Percentiles rank a stretch among this genome's conserved stretches.
Evolutionary conservation across 2,113 vertebrate species (phyloP).

Genomic region (Clupea harengus): DNA sequence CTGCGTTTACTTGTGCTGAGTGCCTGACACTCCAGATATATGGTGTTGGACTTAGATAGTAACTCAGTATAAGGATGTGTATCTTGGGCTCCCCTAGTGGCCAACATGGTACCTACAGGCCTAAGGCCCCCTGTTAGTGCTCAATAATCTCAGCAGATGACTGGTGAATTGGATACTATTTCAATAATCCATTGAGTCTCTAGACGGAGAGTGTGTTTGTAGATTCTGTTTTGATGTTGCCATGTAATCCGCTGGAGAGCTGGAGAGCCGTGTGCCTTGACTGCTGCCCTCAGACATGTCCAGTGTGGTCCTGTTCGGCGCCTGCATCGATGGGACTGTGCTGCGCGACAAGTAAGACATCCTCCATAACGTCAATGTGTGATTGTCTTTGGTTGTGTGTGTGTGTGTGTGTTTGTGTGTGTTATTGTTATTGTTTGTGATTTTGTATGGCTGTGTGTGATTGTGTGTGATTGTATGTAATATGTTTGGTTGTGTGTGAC

Average conservation of each 20-base stretch:
- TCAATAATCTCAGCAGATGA: background rate
- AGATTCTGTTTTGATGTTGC: background rate
- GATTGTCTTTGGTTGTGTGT: no score
- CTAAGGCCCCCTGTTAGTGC: background rate
- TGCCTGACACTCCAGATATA: background rate
- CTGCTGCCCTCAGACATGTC: slow-evolving; percentile 80
- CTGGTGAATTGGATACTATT: background rate
- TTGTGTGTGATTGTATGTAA: background rate
- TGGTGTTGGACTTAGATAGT: background rate
- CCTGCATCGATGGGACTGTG: slow-evolving; percentile 92
- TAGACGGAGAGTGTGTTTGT: background rate
- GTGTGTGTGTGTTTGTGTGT: background rate
- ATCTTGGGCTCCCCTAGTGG: background rate
- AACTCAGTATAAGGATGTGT: background rate
- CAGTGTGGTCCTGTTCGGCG: slow-evolving; percentile 87
- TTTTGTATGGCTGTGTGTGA: background rate
- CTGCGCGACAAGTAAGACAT: slow-evolving; percentile 90
- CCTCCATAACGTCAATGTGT: no score
- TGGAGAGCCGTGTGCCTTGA: slow-evolving; percentile 61
- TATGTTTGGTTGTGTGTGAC: background rate
- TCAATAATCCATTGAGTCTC: no score
- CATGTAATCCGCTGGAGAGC: background rate
- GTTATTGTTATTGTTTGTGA: background rate
- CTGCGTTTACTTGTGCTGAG: no score
- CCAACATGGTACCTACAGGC: background rate